Conservation (phyloP, 2,888 invertebrate genomes). For the Omphaloscelis lunosa region DNA sequence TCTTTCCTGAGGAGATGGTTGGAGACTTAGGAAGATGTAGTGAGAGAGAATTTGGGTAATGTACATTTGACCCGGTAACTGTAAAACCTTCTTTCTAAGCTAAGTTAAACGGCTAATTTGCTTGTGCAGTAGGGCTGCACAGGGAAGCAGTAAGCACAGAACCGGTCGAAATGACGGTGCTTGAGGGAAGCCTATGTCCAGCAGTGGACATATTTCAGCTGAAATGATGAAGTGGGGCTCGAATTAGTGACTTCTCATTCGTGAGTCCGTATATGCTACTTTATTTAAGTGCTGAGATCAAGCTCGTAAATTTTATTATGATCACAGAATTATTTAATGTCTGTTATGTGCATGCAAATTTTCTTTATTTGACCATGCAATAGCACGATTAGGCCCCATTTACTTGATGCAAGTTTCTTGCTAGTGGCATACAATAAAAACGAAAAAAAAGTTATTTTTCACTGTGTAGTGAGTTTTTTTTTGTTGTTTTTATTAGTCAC, state of each 20-base stretch:
- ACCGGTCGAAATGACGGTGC: too few species aligned
- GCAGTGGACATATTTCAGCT: too few species aligned
- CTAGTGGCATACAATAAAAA: not conserved
- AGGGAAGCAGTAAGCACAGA: too few species aligned
- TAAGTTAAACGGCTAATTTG: not conserved
- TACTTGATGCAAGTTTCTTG: not conserved
- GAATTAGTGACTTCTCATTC: not conserved
- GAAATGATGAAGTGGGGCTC: too few species aligned
- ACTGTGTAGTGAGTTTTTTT: too few species aligned
- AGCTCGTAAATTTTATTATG: not conserved
- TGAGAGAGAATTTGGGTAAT: not conserved
- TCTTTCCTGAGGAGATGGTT: slow-evolving; percentile 92
- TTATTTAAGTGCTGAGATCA: not conserved
- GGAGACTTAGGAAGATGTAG: not conserved
- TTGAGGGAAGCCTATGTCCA: too few species aligned
- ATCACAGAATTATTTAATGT: not conserved
- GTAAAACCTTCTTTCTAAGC: not conserved
- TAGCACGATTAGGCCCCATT: not conserved
- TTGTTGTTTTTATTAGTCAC: too few species aligned
- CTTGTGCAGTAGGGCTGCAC: too few species aligned
- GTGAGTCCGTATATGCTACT: not conserved
- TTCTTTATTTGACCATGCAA: not conserved
- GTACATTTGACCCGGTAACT: not conserved
- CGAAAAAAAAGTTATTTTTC: too few species aligned
- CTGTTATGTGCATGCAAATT: not conserved